Evolutionary conservation across 2,113 vertebrate genomes (phyloP).

Genomic region (Progne subis): DNA sequence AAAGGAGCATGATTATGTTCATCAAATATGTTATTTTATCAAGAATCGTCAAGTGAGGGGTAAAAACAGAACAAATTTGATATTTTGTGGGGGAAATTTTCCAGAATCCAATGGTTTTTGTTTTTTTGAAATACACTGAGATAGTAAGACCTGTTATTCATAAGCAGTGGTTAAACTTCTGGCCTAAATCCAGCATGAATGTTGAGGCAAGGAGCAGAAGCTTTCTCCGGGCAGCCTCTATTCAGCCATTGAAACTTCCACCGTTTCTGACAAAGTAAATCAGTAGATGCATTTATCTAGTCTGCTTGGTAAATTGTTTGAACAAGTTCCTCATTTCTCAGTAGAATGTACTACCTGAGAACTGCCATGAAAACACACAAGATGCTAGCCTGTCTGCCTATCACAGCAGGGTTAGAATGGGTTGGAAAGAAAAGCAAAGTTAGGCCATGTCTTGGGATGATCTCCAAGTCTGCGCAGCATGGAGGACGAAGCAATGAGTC

Average conservation of each 20-base stretch:
- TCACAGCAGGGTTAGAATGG: not conserved
- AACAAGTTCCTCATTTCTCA: not conserved
- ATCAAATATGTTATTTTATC: not conserved
- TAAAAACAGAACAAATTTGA: not conserved
- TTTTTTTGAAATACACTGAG: not conserved
- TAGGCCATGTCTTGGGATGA: not conserved
- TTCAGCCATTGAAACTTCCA: not conserved
- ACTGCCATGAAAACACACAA: not conserved
- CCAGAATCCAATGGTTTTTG: not conserved
- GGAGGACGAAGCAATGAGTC: not conserved
- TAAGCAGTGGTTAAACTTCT: not conserved
- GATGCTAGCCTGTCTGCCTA: not conserved
- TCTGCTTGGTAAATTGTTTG: not conserved
- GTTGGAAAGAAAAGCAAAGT: not conserved
- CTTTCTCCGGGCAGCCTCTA: not conserved
- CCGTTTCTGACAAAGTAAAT: not conserved
- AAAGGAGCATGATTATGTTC: not conserved
- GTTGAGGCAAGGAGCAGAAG: not conserved
- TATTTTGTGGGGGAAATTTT: not conserved
- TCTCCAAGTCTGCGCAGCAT: not conserved
- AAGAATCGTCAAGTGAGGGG: not conserved
- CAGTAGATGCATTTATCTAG: not conserved
- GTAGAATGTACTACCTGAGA: not conserved
- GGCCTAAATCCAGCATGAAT: not conserved
- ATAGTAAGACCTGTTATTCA: not conserved